Evolutionary conservation across 2,113 vertebrate genomes (phyloP).

Genomic region (Ceyx melanurus): DNA sequence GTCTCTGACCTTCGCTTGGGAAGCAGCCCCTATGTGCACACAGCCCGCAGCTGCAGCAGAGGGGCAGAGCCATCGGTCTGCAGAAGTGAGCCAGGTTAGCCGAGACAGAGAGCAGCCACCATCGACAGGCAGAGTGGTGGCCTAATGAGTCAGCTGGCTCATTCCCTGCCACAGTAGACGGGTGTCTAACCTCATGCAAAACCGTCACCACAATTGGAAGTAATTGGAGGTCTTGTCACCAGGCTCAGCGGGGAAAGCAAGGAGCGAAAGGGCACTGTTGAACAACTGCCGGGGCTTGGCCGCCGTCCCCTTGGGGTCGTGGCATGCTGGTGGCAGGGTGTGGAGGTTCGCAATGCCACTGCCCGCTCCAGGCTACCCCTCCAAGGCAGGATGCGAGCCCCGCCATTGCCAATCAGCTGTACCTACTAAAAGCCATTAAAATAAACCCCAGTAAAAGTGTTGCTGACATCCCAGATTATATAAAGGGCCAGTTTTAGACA

Average conservation of each 20-base stretch:
- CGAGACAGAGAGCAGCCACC: not conserved
- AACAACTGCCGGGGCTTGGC: not conserved
- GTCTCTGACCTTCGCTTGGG: not conserved
- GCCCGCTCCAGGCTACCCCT: accelerated
- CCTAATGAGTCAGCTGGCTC: accelerated
- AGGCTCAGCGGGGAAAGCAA: conserved; percentile 13
- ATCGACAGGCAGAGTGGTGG: not conserved
- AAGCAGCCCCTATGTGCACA: accelerated
- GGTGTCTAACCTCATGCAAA: accelerated
- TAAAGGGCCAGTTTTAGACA: not conserved
- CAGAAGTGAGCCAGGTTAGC: not conserved
- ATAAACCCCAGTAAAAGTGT: not conserved
- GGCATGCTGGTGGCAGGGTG: accelerated
- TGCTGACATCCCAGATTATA: not conserved
- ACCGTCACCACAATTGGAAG: not conserved
- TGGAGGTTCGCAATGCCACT: not conserved
- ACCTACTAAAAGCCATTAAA: not conserved
- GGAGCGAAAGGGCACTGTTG: not conserved
- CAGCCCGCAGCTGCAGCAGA: not conserved
- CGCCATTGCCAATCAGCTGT: accelerated
- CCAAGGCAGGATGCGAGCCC: not conserved
- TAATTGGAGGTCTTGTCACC: not conserved
- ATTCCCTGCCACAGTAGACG: accelerated
- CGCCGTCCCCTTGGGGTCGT: accelerated
- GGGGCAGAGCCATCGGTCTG: not conserved